Base-by-base conservation (phyloP, 2,113 vertebrate genomes). In the Leucosticte australis region DNA sequence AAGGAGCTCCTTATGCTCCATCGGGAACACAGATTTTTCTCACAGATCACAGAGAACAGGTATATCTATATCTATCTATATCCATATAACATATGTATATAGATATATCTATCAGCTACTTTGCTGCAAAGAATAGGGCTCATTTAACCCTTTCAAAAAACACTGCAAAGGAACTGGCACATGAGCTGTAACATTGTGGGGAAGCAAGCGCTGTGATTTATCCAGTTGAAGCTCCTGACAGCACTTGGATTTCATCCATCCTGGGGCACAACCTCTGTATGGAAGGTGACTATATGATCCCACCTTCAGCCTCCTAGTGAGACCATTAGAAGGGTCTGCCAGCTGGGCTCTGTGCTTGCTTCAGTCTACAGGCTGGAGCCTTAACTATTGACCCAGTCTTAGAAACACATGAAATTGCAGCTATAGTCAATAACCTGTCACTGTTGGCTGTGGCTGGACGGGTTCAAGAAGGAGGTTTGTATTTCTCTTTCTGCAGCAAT, bases 151-250 rank as follows among this genome's bases (percentile, higher is more conserved):
- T 94, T 89, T 62, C 21, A 39, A 42, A 84, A 84, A 42, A 15
- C 33, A 0, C 33, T 55, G 35, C 28, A 49, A 64, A 76, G 31
- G n/a, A 18, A 14, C 17, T n/a, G 70, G 21, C 37, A 44, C 33
- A 27, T 6, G 24, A 69, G 27, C 50, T 70, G 21, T 47, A 39
- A 35, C 6, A 4, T 15, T 0, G 0, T 4, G 18, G 31, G 17
- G 39, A 78, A 74, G 10, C 0, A 6, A 57, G 22, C 1, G 4
- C 55, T 39, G 57, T 41, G 53, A 71, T 90, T 83, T 86, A 47
- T 19, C 3, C 9, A 20, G 3, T 1, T 42, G 39, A 74, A 92
- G 50, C 21, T 90, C 56, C 57, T 74, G 37, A 8, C 18, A 77
- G 23, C 3, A 0, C n/a, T 55, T 70, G 35, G 15, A 55, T 83